Base-by-base conservation (phyloP, 2,888 invertebrate species). In the Polia nebulosa region DNA sequence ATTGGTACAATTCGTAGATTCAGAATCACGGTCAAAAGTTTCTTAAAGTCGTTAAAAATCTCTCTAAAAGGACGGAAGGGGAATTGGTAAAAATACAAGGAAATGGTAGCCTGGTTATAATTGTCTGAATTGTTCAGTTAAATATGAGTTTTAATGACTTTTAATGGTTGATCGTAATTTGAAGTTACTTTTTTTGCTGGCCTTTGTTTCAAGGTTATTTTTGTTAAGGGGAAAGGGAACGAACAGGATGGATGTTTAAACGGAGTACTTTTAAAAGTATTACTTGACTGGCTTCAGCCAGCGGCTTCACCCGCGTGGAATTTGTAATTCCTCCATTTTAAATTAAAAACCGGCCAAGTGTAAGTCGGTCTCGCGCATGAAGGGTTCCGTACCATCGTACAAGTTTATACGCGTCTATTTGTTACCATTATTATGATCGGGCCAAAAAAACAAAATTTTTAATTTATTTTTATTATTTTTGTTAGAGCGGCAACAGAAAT, bases 141-240 rank as follows among this genome's bases (percentile, higher is more conserved):
- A 87, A 85, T 87, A 85, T 78, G 86, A 84, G 76, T 85, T 87
- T 81, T 85, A 86, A 86, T 85, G 82, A 85, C 84, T 87, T 86
- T 76, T 85, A 85, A 88, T 86, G 76, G 82, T 81, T 88, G 86
- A 88, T 88, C 83, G 83, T 83, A 76, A 87, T 78, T 74, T 81
- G 82, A 79, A 78, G 73, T 78, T 60, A 69, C 79, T 80, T 81
- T 79, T n/a, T 59, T 63, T n/a, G 44, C 27, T 34, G 27, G 27
- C n/a, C 6, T 53, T 80, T 69, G 68, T 75, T 82, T 68, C 32
- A 59, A 55, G 47, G 41, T 60, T 52, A 51, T 51, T 41, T 29
- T 15, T 39, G 45, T 52, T 44, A 57, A 17, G 17, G n/a, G 58
- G 4, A 34, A 57, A 25, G 3, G 25, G 22, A 49, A 44, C n/a